Conservation (phyloP, 1,140 invertebrate genomes). For the Diploscapter pachys region DNA sequence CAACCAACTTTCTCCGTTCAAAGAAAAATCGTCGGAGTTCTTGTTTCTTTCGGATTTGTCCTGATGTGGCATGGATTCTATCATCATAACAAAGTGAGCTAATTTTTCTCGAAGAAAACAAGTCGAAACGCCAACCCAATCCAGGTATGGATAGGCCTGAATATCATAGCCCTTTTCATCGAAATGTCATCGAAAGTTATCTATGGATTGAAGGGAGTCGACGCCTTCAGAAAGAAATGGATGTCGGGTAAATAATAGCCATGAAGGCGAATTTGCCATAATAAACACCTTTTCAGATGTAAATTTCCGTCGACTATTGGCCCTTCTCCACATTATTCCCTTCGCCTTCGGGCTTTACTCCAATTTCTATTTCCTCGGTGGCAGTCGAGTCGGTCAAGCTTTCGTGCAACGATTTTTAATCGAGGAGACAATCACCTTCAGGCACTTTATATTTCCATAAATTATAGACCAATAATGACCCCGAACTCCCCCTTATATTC, state of each 20-base stretch:
- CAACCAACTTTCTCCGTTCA: conserved; percentile 48
- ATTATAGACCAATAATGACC: too few species aligned
- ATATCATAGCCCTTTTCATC: conserved; percentile 55
- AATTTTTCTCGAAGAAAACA: neutral
- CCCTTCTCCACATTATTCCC: conserved; percentile 48
- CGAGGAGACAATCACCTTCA: conserved; percentile 54
- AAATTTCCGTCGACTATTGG: conserved; percentile 50
- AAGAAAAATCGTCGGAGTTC: conserved; percentile 51
- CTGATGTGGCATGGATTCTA: conserved; percentile 57
- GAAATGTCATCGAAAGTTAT: conserved; percentile 50
- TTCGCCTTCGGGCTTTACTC: conserved; percentile 58
- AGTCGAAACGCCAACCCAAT: conserved; percentile 7
- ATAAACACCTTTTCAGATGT: conserved; percentile 40
- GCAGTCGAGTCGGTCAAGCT: conserved; percentile 48
- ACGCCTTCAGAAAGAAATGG: conserved; percentile 38
- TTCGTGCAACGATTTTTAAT: conserved; percentile 57
- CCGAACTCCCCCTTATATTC: too few species aligned
- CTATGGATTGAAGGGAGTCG: conserved; percentile 45
- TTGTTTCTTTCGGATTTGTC: conserved; percentile 56
- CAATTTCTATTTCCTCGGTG: conserved; percentile 59
- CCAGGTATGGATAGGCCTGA: conserved; percentile 53
- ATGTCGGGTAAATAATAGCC: too few species aligned
- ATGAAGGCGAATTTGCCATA: too few species aligned
- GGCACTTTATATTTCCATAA: conserved; percentile 24
- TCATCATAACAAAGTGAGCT: conserved; percentile 55